phyloP scores from a whole-genome alignment of 2,113 vertebrate species.

The Lynx canadensis region DNA sequence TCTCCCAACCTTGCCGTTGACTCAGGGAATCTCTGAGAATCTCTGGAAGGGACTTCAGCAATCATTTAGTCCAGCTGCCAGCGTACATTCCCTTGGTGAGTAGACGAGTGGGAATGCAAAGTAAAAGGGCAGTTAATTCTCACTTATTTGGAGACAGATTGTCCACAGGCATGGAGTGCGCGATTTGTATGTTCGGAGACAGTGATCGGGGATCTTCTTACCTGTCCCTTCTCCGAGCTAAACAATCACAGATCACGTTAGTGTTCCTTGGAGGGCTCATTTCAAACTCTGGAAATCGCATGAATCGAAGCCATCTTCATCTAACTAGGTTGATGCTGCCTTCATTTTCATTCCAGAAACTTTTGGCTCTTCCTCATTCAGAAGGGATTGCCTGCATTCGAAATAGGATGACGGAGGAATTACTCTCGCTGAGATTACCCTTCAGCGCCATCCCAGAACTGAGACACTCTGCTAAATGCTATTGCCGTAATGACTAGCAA shows the following conservation, averaged over 20 bases:
- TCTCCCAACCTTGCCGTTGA: not conserved
- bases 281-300: conserved; percentile 63
- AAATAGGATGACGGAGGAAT: conserved; percentile 71
- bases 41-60: conserved; percentile 69
- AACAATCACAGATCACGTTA: not conserved
- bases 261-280: conserved; percentile 51
- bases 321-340: conserved; percentile 23
- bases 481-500: conserved; percentile 71
- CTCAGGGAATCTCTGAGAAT: conserved; percentile 61
- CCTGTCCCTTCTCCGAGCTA: conserved; percentile 34
- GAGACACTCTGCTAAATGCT: conserved; percentile 54
- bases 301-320: conserved; percentile 51
- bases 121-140: conserved; percentile 66
- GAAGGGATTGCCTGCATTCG: conserved; percentile 53
- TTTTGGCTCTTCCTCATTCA: conserved; percentile 51
- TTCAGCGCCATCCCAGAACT: conserved; percentile 61
- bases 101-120: conserved; percentile 55
- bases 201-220: not conserved
- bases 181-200: not conserved
- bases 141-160: conserved; percentile 40
- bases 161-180: not conserved
- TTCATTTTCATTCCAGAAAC: conserved; percentile 67
- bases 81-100: conserved; percentile 45
- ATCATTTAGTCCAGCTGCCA: conserved; percentile 62
- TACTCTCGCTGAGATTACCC: conserved; percentile 63